Conservation (phyloP, 2,113 vertebrate genomes). For the Drymodes brunneopygia region DNA sequence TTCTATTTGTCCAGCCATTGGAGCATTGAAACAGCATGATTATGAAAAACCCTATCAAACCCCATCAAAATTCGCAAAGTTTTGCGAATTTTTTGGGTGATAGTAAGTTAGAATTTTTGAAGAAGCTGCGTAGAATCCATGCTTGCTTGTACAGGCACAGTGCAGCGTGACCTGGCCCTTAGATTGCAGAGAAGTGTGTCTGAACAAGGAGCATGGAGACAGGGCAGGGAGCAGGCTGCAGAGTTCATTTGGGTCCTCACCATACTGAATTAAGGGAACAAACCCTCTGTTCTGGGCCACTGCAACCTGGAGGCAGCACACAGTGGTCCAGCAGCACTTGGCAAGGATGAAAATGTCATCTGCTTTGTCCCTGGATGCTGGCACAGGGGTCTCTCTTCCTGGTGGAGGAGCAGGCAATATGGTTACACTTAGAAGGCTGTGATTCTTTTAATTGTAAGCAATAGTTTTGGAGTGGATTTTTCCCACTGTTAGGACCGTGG, state of each 20-base stretch:
- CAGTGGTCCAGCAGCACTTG: not conserved
- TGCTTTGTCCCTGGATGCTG: not conserved
- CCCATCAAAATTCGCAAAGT: not conserved
- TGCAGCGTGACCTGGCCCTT: not conserved
- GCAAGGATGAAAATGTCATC: not conserved
- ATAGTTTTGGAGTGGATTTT: accelerated
- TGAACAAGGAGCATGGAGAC: not conserved
- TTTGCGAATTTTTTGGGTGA: not conserved
- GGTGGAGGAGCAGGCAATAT: not conserved
- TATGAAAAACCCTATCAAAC: not conserved
- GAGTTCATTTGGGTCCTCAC: not conserved
- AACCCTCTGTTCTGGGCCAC: not conserved
- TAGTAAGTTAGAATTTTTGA: not conserved
- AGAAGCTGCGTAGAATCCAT: accelerated
- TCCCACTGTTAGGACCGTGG: not conserved
- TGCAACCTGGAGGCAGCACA: accelerated
- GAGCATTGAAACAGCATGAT: not conserved
- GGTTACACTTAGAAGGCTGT: not conserved
- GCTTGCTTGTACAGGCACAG: not conserved
- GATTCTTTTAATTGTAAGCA: not conserved
- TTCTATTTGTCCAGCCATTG: not conserved
- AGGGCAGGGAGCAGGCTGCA: not conserved
- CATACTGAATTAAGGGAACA: not conserved
- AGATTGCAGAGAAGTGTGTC: accelerated
- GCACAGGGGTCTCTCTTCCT: not conserved